A percentile compares a stretch with the other conserved stretches of the same genome.
These are phyloP conservation scores for Chironomus striatipennis DNA, from an alignment of 1,140 invertebrate genomes.

Conservation along the genomic window DNA sequence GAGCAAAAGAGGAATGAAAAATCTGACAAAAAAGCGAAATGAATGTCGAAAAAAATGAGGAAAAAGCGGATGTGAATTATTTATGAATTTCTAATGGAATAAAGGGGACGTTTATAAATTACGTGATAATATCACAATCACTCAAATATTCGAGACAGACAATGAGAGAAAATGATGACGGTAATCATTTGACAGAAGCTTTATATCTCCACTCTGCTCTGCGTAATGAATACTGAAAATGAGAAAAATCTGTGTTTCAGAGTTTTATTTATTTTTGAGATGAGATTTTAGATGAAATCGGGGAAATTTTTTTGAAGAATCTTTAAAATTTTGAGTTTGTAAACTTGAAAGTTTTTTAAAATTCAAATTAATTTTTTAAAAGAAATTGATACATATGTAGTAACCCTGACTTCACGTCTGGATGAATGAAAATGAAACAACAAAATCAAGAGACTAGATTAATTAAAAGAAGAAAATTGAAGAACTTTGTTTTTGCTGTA, in stretches of 20 bases:
- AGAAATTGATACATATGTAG: too few relatives aligned
- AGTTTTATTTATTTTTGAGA: background rate
- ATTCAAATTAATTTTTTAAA: too few relatives aligned
- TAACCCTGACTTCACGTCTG: background rate
- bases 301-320: too few relatives aligned
- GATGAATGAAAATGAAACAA: background rate
- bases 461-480: background rate
- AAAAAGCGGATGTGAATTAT: background rate
- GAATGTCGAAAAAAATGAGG: background rate
- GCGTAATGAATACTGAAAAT: background rate
- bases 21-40: background rate
- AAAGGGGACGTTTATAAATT: conserved; percentile 17
- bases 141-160: background rate
- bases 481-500: background rate
- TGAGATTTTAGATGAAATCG: too few relatives aligned
- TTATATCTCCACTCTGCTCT: background rate
- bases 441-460: background rate
- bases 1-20: background rate
- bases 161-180: background rate
- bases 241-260: background rate
- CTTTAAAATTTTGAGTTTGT: too few relatives aligned
- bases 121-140: background rate
- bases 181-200: background rate
- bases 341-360: too few relatives aligned
- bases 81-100: conserved; percentile 23